Evolutionary conservation across 1,140 invertebrate genomes (phyloP).

Genomic region (Epicauta chinensis): DNA sequence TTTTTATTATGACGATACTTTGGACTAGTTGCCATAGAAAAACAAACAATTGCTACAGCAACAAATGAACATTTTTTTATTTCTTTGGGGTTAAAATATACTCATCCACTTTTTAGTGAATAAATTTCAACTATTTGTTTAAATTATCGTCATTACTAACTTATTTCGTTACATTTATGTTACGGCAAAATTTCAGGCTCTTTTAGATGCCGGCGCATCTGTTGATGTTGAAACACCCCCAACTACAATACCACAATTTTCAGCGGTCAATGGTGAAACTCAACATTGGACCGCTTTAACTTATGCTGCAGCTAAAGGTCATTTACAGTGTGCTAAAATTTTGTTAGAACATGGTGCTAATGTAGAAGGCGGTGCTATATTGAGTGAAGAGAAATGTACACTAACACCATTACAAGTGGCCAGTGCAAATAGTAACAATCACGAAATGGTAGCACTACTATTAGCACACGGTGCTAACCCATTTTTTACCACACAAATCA

Average conservation of each 20-base stretch:
- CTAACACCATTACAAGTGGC: slow-evolving; percentile 82
- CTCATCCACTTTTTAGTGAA: no score
- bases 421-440: slow-evolving; percentile 65
- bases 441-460: slow-evolving; percentile 73
- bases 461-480: slow-evolving; percentile 78
- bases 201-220: slow-evolving; percentile 64
- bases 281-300: slow-evolving; percentile 74
- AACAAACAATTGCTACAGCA: no score
- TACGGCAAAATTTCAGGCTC: slow-evolving; percentile 42
- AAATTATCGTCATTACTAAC: no score
- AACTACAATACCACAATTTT: slow-evolving; percentile 43
- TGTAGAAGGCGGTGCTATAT: slow-evolving; percentile 75
- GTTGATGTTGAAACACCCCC: slow-evolving; percentile 38
- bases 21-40: no score
- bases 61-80: no score
- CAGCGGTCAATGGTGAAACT: slow-evolving; percentile 58
- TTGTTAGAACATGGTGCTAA: slow-evolving; percentile 72
- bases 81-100: no score
- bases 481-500: slow-evolving; percentile 75
- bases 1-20: no score
- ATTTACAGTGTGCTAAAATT: slow-evolving; percentile 53
- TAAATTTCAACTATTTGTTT: no score
- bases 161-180: no score
- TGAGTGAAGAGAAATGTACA: slow-evolving; percentile 77
- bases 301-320: slow-evolving; percentile 52